Evolutionary conservation across 2,797 vertebrate genomes (phyloP), one percentile per base, ranked within the genome.

Genomic region (Botia kubotai): DNA sequence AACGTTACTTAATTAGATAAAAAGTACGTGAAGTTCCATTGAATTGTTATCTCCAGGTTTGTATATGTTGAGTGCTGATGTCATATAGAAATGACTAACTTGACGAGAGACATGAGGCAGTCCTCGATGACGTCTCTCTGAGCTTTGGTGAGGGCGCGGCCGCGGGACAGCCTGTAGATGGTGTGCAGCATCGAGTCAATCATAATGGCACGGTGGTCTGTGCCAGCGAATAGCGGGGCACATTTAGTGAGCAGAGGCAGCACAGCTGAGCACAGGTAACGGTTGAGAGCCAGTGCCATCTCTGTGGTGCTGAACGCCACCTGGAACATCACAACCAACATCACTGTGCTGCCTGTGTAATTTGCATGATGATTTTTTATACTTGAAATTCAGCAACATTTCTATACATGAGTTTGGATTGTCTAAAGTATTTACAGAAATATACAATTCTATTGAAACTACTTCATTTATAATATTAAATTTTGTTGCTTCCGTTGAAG

Each of bases 121-220:
- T 97, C 97, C 88, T 98, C 97, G 5, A 98, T 97, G 88, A 96
- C 93, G 0, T 98, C 97, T n/a, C 97, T 93, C 90, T 99, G 97
- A 0, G 97, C 97, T 88, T 99, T 99, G 86, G 97, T 99, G 50
- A 99, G 95, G 0, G 97, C 95, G 48, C 96, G 95, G 46, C 96
- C 97, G 0, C 96, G 94, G 17, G 97, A 98, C 72, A 99, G 92
- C 1, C 97, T 94, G 83, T 99, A 99, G 85, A 98, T 94, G n/a
- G 97, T 98, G 92, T 99, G 97, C 7, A 99, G 94, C 97, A 98
- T 97, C 87, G 97, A 99, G 92, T 98, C 97, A 63, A 98, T 96
- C 96, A 98, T 97, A 89, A 97, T 97, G 90, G 97, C 97, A 0
- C 97, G 94, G 89, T 98, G 97, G 86, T 98, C 97, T 0, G 96